Percentiles rank a stretch among this genome's conserved stretches.
These are phyloP conservation scores for Tenebrosternarchus preto DNA, from an alignment of 2,113 vertebrate species.

Conservation along the genomic window DNA sequence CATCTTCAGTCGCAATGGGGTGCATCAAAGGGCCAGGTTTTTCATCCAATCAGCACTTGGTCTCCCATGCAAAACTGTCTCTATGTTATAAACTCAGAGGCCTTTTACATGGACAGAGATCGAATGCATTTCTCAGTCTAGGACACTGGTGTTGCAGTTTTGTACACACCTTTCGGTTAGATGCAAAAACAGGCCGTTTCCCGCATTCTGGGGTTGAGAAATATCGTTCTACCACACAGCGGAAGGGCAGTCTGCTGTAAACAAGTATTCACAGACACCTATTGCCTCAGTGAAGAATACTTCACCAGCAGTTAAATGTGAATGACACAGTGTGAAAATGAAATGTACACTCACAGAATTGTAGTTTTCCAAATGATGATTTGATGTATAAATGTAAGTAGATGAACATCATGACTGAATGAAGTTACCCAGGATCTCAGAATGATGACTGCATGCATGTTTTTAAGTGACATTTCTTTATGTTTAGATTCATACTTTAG, in stretches of 20 bases:
- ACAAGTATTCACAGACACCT: slow-evolving; percentile 13
- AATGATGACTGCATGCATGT: slow-evolving; percentile 62
- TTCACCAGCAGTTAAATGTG: slow-evolving; percentile 67
- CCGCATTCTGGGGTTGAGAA: slow-evolving; percentile 77
- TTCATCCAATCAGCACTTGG: slow-evolving; percentile 74
- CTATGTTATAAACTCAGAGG: slow-evolving; percentile 27
- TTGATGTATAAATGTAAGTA: neutral
- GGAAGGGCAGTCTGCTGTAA: slow-evolving; percentile 10
- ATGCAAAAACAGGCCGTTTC: slow-evolving; percentile 79
- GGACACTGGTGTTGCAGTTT: slow-evolving; percentile 39
- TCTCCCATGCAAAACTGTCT: slow-evolving; percentile 69
- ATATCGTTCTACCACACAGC: slow-evolving; percentile 55
- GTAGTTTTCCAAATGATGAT: slow-evolving; percentile 27
- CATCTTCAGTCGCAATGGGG: slow-evolving; percentile 70
- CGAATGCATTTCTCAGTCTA: slow-evolving; percentile 58
- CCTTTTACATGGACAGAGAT: slow-evolving; percentile 65
- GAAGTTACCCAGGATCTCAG: slow-evolving; percentile 37
- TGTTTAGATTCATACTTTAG: slow-evolving; percentile 52
- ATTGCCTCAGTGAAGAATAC: slow-evolving; percentile 50
- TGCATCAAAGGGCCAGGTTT: slow-evolving; percentile 81
- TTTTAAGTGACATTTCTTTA: slow-evolving; percentile 47
- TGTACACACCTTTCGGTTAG: slow-evolving; percentile 67
- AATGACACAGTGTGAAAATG: slow-evolving; percentile 38
- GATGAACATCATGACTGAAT: slow-evolving; percentile 13
- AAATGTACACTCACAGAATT: slow-evolving; percentile 6